Base-by-base conservation (phyloP, 2,113 vertebrate species). In the Zapornia atra region DNA sequence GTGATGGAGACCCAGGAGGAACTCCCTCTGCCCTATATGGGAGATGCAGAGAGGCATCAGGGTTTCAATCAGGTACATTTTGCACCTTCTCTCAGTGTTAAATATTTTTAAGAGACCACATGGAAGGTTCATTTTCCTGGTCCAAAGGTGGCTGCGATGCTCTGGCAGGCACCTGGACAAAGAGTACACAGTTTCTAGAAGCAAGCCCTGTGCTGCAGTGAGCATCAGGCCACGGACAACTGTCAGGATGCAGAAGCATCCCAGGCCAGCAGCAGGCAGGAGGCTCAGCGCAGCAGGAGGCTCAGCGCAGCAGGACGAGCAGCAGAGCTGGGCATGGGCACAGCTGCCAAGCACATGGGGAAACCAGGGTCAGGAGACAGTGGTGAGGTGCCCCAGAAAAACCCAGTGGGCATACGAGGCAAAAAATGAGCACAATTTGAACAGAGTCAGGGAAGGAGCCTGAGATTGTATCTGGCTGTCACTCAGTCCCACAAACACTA, bases 261-360 rank as follows among this genome's bases (percentile, higher is more conserved):
- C 29, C 1, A 1, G 38, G 63, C 3, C 53, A 66, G 78, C 63
- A 50, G 68, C 72, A 36, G 40, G 21, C 48, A 22, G 9, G 5
- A 28, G n/a, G 76, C 65, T 11, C 31, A 38, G 29, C 36, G 51
- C 2, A 82, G 63, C 5, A 12, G 7, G 44, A 28, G n/a, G 76
- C 65, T 11, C 31, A 38, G 29, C 36, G 51, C 2, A 82, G 63
- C 5, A 12, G 7, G 44, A 28, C 3, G 10, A 56, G 59, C 83
- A 73, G 86, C 36, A 3, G 42, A 44, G 28, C 26, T 19, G 65
- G 65, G 53, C 61, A 31, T 31, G 25, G 51, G 22, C n/a, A 12
- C 25, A 75, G 70, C 70, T 24, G 26, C 25, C 31, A 59, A 77
- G 80, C 0, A 0, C 1, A 0, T 2, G 25, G 38, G 20, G 42